Percentiles rank a stretch among this genome's conserved stretches.
Evolutionary conservation across 2,113 vertebrate species (phyloP).

Genomic region (Apodemus sylvaticus): DNA sequence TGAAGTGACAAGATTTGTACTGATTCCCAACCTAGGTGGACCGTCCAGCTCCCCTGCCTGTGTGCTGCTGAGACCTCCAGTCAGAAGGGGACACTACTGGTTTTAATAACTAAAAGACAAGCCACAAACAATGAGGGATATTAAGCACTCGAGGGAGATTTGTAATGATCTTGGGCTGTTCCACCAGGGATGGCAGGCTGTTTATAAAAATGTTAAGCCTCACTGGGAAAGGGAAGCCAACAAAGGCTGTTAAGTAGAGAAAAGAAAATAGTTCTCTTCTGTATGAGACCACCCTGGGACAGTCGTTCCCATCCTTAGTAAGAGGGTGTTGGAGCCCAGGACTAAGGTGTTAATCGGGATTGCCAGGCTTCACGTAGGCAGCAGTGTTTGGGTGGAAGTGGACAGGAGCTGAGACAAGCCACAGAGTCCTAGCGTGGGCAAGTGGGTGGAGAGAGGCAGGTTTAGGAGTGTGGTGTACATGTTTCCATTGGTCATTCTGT

Average conservation of each 20-base stretch:
- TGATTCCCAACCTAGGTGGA: background rate
- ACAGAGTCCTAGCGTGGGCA: background rate
- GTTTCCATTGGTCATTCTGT: background rate
- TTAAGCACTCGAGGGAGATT: background rate
- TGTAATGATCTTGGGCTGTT: background rate
- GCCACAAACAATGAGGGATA: background rate
- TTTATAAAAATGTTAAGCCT: background rate
- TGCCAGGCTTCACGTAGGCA: background rate
- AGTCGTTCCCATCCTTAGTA: background rate
- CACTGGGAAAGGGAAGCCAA: background rate
- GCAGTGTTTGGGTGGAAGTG: background rate
- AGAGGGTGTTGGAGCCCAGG: background rate
- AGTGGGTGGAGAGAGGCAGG: background rate
- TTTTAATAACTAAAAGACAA: conserved; percentile 23
- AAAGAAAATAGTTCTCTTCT: background rate
- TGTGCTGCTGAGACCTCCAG: background rate
- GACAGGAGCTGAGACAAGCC: background rate
- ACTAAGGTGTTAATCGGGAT: background rate
- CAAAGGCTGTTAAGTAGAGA: background rate
- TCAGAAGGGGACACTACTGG: background rate
- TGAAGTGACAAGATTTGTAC: background rate
- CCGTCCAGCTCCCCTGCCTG: background rate
- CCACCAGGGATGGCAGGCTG: background rate
- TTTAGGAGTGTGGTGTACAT: background rate
- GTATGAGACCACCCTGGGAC: background rate